Conservation (phyloP, 1,140 invertebrate species). For the Neodiprion pinetum region DNA sequence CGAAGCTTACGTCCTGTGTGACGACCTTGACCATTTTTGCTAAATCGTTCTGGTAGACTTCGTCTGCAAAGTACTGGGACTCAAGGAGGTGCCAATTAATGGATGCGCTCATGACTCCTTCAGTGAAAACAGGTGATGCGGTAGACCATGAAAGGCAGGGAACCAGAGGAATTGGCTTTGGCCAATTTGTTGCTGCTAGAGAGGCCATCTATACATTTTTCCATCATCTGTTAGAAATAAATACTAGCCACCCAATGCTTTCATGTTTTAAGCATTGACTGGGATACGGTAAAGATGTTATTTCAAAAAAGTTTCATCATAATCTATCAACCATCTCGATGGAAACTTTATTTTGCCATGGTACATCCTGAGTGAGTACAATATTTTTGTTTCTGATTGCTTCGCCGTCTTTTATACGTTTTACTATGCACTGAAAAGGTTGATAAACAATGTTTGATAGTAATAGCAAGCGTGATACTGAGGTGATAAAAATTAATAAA, state of each 20-base stretch:
- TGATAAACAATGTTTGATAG: no score
- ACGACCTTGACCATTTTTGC: constrained; percentile 80
- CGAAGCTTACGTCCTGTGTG: constrained; percentile 60
- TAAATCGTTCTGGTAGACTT: constrained; percentile 81
- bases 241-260: constrained; percentile 3
- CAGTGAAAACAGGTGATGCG: constrained; percentile 93
- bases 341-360: background rate
- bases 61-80: constrained; percentile 87
- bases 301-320: constrained; percentile 4
- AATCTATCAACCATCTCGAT: background rate
- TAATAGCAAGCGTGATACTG: no score
- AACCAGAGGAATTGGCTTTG: constrained; percentile 88
- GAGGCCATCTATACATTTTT: constrained; percentile 87
- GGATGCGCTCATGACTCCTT: constrained; percentile 94
- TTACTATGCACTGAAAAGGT: no score
- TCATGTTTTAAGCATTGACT: constrained; percentile 13
- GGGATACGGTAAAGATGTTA: background rate
- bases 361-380: no score
- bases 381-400: no score
- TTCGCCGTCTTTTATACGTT: no score
- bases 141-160: constrained; percentile 98
- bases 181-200: constrained; percentile 93
- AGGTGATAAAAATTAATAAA: constrained; percentile 15
- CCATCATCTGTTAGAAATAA: background rate
- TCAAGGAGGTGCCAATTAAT: constrained; percentile 94